Evolutionary conservation across 2,113 vertebrate species (phyloP).

Genomic region (Motacilla alba): DNA sequence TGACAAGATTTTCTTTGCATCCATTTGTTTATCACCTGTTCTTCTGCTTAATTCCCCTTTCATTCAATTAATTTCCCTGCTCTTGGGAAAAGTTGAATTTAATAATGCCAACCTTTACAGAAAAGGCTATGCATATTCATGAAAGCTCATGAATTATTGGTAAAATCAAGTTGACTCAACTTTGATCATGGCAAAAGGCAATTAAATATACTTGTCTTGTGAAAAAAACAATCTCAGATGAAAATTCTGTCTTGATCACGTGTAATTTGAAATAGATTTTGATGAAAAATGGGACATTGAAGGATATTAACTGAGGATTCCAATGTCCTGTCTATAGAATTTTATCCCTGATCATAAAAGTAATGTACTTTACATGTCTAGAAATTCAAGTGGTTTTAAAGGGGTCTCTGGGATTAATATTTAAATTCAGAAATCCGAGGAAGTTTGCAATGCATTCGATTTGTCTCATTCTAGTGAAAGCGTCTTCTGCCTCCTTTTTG

Average conservation of each 20-base stretch:
- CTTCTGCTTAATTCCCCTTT: slow-evolving; percentile 33
- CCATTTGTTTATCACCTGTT: slow-evolving; percentile 43
- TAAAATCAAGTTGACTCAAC: slow-evolving; percentile 45
- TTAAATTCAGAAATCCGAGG: slow-evolving; percentile 7
- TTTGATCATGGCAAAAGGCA: slow-evolving; percentile 60
- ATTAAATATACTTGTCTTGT: slow-evolving; percentile 52
- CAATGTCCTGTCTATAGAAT: not conserved
- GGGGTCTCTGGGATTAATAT: not conserved
- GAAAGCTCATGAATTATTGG: slow-evolving; percentile 64
- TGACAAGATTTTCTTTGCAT: not conserved
- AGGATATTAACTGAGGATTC: not conserved
- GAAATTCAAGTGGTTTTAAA: slow-evolving; percentile 16
- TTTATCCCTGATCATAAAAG: not conserved
- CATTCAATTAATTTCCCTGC: slow-evolving; percentile 49
- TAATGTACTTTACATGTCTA: not conserved
- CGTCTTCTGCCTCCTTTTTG: not conserved
- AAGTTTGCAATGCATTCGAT: not conserved
- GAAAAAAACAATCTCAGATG: slow-evolving; percentile 19
- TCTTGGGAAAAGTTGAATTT: slow-evolving; percentile 52
- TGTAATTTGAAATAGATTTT: slow-evolving; percentile 15
- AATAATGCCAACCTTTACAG: slow-evolving; percentile 47
- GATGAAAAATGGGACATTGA: not conserved
- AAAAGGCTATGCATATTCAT: slow-evolving; percentile 63
- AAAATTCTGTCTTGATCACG: not conserved
- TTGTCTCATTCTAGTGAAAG: not conserved